Base-by-base conservation (phyloP, 2,797 vertebrate genomes). In the Bucorvus abyssinicus region DNA sequence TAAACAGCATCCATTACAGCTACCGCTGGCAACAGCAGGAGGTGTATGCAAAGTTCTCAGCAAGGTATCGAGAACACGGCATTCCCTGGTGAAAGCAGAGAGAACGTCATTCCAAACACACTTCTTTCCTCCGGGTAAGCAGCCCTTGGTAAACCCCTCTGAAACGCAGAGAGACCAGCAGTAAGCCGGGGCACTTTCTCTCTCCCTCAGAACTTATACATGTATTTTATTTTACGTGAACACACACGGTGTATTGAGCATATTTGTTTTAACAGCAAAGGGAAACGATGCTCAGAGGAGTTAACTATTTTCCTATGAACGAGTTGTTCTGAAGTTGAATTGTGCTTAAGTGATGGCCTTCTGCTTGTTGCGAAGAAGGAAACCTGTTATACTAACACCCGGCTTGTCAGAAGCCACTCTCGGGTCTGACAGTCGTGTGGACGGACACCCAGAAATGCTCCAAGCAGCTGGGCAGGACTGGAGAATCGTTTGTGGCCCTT, bases 1-100 rank as follows among this genome's bases (percentile, higher is more conserved):
- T 76, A 82, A 95, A 94, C 42, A 89, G 57, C 29, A 91, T 63
- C 85, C 60, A 87, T 87, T 84, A 85, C 83, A 94, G 67, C 56
- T 93, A 74, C 27, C 84, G 83, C 59, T 87, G 87, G 91, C 88
- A 95, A 94, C 67, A 56, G 36, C 75, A 87, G 49, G 77, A 87
- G 74, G 92, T 45, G 56, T 10, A 80, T 27, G 69, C 40, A 64
- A 52, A 91, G 40, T 61, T 87, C 74, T 67, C 75, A 68, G 49
- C 14, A 30, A 90, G 32, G 27, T 55, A 81, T 5, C 0, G 3
- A 85, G 90, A 94, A 71, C 17, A 52, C 49, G 80, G 56, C 55
- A 73, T 24, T 91, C 42, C 47, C 92, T 78, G 80, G 50, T 65
- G 83, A 59, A 84, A 88, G 79, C 45, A 89, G 36, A 90, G 42